phyloP scores from a whole-genome alignment of 1,140 invertebrate genomes.

The Megathymus violae region DNA sequence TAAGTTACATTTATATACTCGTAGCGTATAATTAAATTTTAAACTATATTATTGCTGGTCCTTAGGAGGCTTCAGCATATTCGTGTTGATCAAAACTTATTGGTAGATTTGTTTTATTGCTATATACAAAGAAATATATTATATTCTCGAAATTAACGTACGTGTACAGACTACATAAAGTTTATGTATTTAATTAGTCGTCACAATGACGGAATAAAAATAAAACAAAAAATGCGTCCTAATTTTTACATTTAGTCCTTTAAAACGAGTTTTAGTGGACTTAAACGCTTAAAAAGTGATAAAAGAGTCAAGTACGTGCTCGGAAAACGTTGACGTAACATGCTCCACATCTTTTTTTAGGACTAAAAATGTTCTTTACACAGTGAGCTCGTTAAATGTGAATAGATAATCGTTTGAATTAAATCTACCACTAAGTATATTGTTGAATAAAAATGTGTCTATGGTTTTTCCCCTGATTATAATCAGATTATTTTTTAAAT shows the following conservation, averaged over 20 bases:
- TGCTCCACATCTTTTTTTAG: constrained; percentile 33
- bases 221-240: constrained; percentile 21
- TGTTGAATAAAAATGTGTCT: constrained; percentile 8
- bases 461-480: constrained; percentile 1
- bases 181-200: not conserved
- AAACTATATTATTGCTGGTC: constrained; percentile 15
- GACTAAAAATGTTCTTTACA: constrained; percentile 27
- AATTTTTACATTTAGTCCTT: constrained; percentile 32
- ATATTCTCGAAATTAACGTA: too few relatives aligned
- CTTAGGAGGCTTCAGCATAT: not conserved
- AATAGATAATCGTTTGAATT: constrained; percentile 30
- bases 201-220: not conserved
- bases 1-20: constrained; percentile 8
- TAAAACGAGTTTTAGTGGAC: constrained; percentile 33
- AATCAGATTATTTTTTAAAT: not conserved
- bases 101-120: not conserved
- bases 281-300: constrained; percentile 34
- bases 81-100: constrained; percentile 1
- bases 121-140: too few relatives aligned
- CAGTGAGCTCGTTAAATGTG: constrained; percentile 29
- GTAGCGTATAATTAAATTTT: not conserved
- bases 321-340: constrained; percentile 28
- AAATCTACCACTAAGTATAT: constrained; percentile 21
- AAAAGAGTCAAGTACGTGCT: constrained; percentile 35
- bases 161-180: not conserved